phyloP scores from a whole-genome alignment of 2,888 invertebrate genomes.

The Tenthredo distinguenda region DNA sequence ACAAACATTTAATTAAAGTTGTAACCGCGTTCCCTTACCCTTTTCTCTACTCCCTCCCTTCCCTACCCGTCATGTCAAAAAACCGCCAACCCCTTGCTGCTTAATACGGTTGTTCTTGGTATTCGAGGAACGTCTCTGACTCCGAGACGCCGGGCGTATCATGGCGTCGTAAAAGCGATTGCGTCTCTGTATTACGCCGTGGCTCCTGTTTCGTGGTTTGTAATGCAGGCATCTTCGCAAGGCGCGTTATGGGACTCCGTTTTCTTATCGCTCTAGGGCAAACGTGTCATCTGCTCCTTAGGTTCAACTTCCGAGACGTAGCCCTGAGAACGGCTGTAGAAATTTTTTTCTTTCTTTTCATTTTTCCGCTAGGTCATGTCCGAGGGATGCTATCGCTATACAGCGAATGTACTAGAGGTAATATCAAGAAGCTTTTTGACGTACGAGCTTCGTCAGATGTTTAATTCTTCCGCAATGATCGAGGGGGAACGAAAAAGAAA shows the following conservation, averaged over 20 bases:
- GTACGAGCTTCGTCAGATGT: conserved; percentile 3
- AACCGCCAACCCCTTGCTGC: conserved; percentile 8
- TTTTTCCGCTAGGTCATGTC: conserved; percentile 40
- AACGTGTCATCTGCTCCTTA: conserved; percentile 76
- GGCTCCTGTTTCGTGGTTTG: conserved; percentile 68
- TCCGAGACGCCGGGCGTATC: conserved; percentile 61
- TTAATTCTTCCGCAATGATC: conserved; percentile 62
- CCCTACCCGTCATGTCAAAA: conserved; percentile 19
- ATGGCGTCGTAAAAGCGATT: conserved; percentile 75
- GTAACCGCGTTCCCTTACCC: conserved; percentile 61
- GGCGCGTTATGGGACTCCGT: conserved; percentile 73
- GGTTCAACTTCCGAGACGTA: background rate
- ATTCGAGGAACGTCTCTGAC: conserved; percentile 62
- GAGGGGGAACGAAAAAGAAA: conserved; percentile 5
- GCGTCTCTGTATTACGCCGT: conserved; percentile 59
- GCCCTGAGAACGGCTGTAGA: background rate
- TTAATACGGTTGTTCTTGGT: conserved; percentile 60
- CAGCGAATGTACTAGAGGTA: background rate
- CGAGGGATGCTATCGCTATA: conserved; percentile 33
- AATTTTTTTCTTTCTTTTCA: background rate
- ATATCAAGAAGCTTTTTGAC: background rate
- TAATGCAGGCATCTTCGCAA: conserved; percentile 76
- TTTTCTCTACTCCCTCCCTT: background rate
- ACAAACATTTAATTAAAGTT: conserved; percentile 73
- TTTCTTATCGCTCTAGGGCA: conserved; percentile 73